Percentiles rank a stretch among this genome's conserved stretches.
Conservation (phyloP, 2,888 invertebrate genomes). For the Argyra leucocephala region DNA sequence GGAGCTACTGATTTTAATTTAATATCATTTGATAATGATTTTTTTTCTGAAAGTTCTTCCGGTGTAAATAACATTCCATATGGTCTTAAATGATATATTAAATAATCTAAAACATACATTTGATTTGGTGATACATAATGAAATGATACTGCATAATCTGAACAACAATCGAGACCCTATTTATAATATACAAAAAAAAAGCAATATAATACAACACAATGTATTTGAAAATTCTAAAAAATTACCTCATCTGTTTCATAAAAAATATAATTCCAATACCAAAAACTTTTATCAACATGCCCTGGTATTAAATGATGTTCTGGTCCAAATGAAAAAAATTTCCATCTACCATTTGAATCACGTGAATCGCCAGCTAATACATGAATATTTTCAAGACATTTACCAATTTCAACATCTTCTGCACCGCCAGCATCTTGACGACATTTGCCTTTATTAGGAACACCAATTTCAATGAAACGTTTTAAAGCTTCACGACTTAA, state of each 20-base stretch:
- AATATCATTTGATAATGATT: background rate
- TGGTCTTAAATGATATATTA: slow-evolving; percentile 80
- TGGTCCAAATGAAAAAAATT: slow-evolving; percentile 94
- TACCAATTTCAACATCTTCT: slow-evolving; percentile 44
- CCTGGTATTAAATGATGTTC: slow-evolving; percentile 89
- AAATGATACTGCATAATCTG: slow-evolving; percentile 84
- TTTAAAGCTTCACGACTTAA: slow-evolving; percentile 67
- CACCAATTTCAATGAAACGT: slow-evolving; percentile 59
- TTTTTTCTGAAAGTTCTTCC: background rate
- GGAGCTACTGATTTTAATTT: slow-evolving; percentile 13
- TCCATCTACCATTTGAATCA: slow-evolving; percentile 69
- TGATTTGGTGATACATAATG: slow-evolving; percentile 80
- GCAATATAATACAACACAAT: slow-evolving; percentile 47
- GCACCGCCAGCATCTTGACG: slow-evolving; percentile 43
- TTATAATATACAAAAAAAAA: slow-evolving; percentile 19
- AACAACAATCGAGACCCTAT: slow-evolving; percentile 76
- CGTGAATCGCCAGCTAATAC: slow-evolving; percentile 79
- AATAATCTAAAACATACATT: slow-evolving; percentile 87
- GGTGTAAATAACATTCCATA: slow-evolving; percentile 48
- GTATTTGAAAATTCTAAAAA: slow-evolving; percentile 68
- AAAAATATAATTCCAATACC: slow-evolving; percentile 95
- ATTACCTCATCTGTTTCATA: slow-evolving; percentile 70
- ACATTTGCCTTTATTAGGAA: slow-evolving; percentile 33
- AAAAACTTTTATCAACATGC: slow-evolving; percentile 69
- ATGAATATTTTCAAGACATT: slow-evolving; percentile 64